Evolutionary conservation across 2,888 invertebrate species (phyloP), one percentile per base, ranked within the genome.

Genomic region (Leucophora obtusa): DNA sequence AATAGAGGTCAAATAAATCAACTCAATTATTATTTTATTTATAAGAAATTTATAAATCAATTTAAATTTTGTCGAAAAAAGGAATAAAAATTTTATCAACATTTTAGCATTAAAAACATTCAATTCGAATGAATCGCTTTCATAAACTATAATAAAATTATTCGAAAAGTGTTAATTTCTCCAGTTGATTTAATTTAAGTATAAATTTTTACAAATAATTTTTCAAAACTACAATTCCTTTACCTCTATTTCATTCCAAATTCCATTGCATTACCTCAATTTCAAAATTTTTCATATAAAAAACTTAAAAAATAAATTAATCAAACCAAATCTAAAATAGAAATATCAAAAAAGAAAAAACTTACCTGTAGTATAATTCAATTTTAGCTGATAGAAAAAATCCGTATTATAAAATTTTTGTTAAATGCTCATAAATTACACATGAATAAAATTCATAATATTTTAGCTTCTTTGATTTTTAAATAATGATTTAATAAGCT

Each of bases 401-500:
- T 14, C 24, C 14, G 15, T 33, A 54, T 24, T 21, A 24, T 51
- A 53, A 6, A 50, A 28, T 69, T n/a, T 69, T 63, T 58, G 38
- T 63, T 58, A 63, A 79, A 73, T 63, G 47, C 65, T 70, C 59
- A 69, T 70, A 74, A 79, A 79, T 74, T 69, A 65, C 14, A 73
- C 53, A 47, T 35, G 69, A 69, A 73, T 56, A 53, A 63, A 56
- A 58, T 66, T 78, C 24, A 35, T 53, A 85, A 86, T 83, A 85
- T 38, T 28, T 47, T 63, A 53, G 59, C 35, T 83, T 83, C 83
- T 83, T 79, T 86, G 86, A 85, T 86, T 85, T 83, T 84, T 85
- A 86, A 87, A 87, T 87, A 87, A 87, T 87, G 85, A 87, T 87
- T 86, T 87, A 86, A 84, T 81, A 79, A 75, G 83, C 85, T 87